Base-by-base conservation (phyloP, 2,113 vertebrate genomes). In the Engystomops pustulosus region DNA sequence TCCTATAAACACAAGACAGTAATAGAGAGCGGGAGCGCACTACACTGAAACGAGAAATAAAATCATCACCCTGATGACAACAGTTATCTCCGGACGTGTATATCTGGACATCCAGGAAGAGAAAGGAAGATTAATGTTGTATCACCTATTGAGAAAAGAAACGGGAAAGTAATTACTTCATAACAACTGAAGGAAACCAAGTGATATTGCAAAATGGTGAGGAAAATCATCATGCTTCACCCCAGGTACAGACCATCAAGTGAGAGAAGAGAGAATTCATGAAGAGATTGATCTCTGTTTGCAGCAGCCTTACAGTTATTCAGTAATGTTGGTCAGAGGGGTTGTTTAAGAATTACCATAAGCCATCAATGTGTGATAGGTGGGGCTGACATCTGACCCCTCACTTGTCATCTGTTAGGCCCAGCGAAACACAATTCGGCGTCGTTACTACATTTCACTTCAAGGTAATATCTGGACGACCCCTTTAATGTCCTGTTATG, bases 111-210 rank as follows among this genome's bases (percentile, higher is more conserved):
- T 18, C 30, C 2, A 67, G 62, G 62, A 9, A 67, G 62, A 36
- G 20, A 67, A 4, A 67, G 15, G 15, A 67, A 67, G 62, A 67
- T 67, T 67, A 67, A 36, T 67, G 62, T 67, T 67, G 20, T 36
- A 36, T 67, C 62, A 67, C 62, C 62, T 67, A 67, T 36, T 18
- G 62, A 67, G 30, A 67, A 36, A 36, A 67, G 62, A 67, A 36
- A 67, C 15, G 3, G 62, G 30, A 67, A 67, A 67, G 32, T 67
- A 67, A 67, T 67, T 67, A 36, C 62, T 67, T 65, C 15, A 67
- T 36, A 34, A 36, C 62, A 67, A 32, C 62, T 67, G 32, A 36
- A 67, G 32, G 6, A 67, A 67, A 18, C 25, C 60, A 34, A 67
- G 32, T 20, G 17, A 34, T 36, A 36, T 67, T 67, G 30, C 32